A percentile compares a stretch with the other conserved stretches of the same genome.
Conservation (phyloP, 2,113 vertebrate species). For the Leiothrix lutea region DNA sequence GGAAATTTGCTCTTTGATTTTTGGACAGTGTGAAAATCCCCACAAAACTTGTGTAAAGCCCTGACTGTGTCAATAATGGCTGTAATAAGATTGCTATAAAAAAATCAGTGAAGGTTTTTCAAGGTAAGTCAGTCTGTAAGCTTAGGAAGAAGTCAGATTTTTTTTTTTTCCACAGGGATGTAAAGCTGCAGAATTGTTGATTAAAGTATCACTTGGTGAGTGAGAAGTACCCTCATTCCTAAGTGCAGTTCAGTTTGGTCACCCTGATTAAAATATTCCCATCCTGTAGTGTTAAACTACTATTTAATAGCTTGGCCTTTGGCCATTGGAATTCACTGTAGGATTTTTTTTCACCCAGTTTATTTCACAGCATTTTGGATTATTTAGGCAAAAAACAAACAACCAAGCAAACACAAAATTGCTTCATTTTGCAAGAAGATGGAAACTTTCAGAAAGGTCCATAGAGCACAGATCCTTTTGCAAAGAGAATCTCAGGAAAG, state of each 20-base stretch:
- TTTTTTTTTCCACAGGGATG: neutral
- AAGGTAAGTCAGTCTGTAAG: neutral
- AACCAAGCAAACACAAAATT: neutral
- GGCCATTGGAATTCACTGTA: conserved; percentile 28
- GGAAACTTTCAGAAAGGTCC: neutral
- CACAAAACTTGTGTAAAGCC: neutral
- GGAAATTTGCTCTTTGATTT: neutral
- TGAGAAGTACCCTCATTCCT: neutral
- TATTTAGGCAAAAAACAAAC: conserved; percentile 1
- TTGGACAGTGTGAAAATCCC: neutral
- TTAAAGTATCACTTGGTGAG: neutral
- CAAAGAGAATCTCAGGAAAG: neutral
- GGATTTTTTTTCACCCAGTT: neutral
- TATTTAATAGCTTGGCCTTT: neutral
- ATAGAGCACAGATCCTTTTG: neutral
- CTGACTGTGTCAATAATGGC: neutral
- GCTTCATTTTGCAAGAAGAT: neutral
- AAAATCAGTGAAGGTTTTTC: neutral
- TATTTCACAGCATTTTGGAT: conserved; percentile 43
- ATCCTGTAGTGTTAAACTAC: conserved; percentile 34
- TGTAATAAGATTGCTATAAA: neutral
- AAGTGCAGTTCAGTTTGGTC: conserved; percentile 24
- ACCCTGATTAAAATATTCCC: conserved; percentile 35
- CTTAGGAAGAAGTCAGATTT: neutral
- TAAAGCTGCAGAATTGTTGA: neutral